Evolutionary conservation across 1,140 invertebrate genomes (phyloP), one percentile per base, ranked within the genome.

Genomic region (Cyrtorhinus lividipennis): DNA sequence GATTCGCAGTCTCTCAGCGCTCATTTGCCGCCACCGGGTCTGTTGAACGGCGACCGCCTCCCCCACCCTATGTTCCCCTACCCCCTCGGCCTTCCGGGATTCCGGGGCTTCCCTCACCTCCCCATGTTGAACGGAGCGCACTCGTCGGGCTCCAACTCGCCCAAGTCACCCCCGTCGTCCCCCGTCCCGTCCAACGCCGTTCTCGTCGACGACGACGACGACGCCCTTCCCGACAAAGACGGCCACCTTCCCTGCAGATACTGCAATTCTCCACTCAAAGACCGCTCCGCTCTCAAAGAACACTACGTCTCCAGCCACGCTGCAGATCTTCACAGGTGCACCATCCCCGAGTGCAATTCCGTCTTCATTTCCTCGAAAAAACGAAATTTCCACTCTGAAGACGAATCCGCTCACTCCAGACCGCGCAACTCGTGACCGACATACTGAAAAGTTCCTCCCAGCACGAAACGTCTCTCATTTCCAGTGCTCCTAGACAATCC

Each of bases 321-420:
- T 58, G 73, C 81, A 3, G 85, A 87, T 72, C 83, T 88, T 83
- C 86, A 84, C 73, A 81, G 83, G 70, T 90, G 87, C 76, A 86
- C 84, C 22, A 81, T 87, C 27, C 79, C 82, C 62, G 86, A 86
- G 45, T 90, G 88, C 74, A 82, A 81, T n/a, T 86, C 87, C 79
- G 82, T 88, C 67, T 90, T 90, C 72, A 83, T 84, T 65, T 87
- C 86, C 38, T 72, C 84, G 23, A 82, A 85, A 48, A 85, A 84
- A 62, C 76, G 87, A 10, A 88, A 89, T 71, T 73, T 81, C 2
- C 87, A 89, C 73, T 79, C 78, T 48, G 81, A 83, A 67, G 76
- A 78, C 62, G 77, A 79, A 63, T 69, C 76, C 3, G 64, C 70
- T 20, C 74, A 76, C 78, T 57, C 79, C 79, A 67, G 73, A 71